Base-by-base conservation (phyloP, 2,888 invertebrate species). In the Dione juno region DNA sequence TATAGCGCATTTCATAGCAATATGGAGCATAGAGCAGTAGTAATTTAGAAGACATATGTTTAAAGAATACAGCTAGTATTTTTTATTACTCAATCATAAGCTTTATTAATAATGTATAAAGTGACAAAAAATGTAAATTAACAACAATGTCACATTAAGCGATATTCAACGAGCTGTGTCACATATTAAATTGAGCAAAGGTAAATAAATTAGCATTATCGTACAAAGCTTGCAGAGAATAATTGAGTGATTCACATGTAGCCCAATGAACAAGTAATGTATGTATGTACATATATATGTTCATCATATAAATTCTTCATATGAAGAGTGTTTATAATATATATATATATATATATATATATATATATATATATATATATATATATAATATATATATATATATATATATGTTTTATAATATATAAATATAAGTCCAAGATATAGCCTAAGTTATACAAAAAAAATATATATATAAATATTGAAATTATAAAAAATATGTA, bases 111-210 rank as follows among this genome's bases (percentile, higher is more conserved):
- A 41, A 6, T 21, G n/a, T 43, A 45, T 11, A 10, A 3, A 28
- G 43, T 10, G 28, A 28, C 11, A 11, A 14, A 61, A 45, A 28
- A 35, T 28, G 16, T 45, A 35, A 61, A 45, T 61, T 28, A 16
- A 61, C 16, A 61, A 61, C 21, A 45, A 11, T 7, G 16, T 45
- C 61, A 28, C 45, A 11, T 45, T 61, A 35, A 61, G 35, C 35
- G 35, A 28, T 3, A 45, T n/a, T 61, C n/a, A 61, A 61, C 45
- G 35, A 61, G 45, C 35, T 61, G 16, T 61, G 45, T 45, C 61
- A 61, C 45, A 61, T 16, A n/a, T 61, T 61, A 45, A 61, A 61
- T 61, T 45, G 43, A 9, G 41, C 9, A 43, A 59, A 59, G 54
- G 37, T 54, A 54, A 37, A 54, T 54, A 43, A 61, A 58, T 40